Percentiles rank a stretch among this genome's conserved stretches.
These are phyloP conservation scores for Papilio protenor DNA, from an alignment of 2,888 invertebrate species.

Conservation along the genomic window DNA sequence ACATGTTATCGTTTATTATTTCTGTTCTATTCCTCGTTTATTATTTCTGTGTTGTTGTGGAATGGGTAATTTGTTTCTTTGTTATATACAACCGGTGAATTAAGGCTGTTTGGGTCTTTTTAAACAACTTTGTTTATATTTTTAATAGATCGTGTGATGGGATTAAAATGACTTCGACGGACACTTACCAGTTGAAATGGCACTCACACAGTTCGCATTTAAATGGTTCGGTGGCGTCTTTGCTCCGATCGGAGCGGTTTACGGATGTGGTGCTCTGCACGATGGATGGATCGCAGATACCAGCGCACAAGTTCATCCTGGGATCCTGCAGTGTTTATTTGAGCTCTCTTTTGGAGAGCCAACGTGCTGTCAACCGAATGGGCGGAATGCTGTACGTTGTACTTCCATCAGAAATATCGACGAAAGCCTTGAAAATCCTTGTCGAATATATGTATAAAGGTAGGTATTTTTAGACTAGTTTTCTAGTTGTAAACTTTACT, in stretches of 20 bases:
- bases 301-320: constrained; percentile 93
- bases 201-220: constrained; percentile 93
- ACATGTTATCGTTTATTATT: neutral
- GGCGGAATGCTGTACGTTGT: constrained; percentile 87
- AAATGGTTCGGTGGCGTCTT: constrained; percentile 91
- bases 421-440: constrained; percentile 90
- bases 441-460: constrained; percentile 95
- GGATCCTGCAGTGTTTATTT: constrained; percentile 89
- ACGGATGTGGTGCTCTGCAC: constrained; percentile 93
- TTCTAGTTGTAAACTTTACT: neutral
- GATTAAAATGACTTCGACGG: constrained; percentile 81
- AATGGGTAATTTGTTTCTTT: constrained; percentile 22
- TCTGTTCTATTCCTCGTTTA: neutral
- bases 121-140: constrained; percentile 48
- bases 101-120: constrained; percentile 30
- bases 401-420: constrained; percentile 91
- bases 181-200: constrained; percentile 95
- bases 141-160: constrained; percentile 51
- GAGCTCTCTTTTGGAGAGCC: constrained; percentile 76
- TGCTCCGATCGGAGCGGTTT: constrained; percentile 91
- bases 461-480: constrained; percentile 46
- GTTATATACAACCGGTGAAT: constrained; percentile 25
- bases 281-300: constrained; percentile 90
- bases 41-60: constrained; percentile 25
- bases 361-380: constrained; percentile 75